These are phyloP conservation scores for Hemicrepidius hirtus DNA, from an alignment of 2,888 invertebrate species.

Conservation along the genomic window DNA sequence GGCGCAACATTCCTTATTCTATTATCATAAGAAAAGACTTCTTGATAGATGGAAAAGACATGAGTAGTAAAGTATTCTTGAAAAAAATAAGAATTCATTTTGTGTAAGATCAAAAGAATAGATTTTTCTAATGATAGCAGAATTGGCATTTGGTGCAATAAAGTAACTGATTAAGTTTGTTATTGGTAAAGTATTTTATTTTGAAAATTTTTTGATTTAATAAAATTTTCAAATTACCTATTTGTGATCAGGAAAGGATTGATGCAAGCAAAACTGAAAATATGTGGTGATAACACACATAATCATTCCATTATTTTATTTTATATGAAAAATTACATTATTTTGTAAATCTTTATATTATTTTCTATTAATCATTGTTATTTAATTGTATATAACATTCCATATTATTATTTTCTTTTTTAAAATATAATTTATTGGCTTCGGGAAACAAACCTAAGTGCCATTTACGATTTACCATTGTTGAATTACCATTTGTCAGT, in stretches of 20 bases:
- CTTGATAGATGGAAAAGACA: too few species aligned
- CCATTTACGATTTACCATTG: slow-evolving; percentile 55
- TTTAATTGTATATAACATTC: slow-evolving; percentile 52
- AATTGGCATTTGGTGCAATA: slow-evolving; percentile 20
- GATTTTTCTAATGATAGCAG: slow-evolving; percentile 4
- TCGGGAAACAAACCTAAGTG: slow-evolving; percentile 57
- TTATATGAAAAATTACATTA: slow-evolving; percentile 22
- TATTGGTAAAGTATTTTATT: not conserved
- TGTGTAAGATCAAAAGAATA: too few species aligned
- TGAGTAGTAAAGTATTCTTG: too few species aligned
- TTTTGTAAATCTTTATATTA: slow-evolving; percentile 38
- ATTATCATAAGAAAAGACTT: slow-evolving; percentile 9
- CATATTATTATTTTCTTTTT: slow-evolving; percentile 35
- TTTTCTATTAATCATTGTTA: slow-evolving; percentile 35
- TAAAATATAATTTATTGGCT: slow-evolving; percentile 53
- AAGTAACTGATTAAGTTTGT: slow-evolving; percentile 9
- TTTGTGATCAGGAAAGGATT: slow-evolving; percentile 6
- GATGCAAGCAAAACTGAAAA: not conserved
- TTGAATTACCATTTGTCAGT: slow-evolving; percentile 27
- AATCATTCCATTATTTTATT: slow-evolving; percentile 39
- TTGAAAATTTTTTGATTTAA: slow-evolving; percentile 1
- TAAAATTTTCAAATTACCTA: not conserved
- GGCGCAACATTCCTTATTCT: slow-evolving; percentile 18
- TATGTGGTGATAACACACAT: slow-evolving; percentile 31
- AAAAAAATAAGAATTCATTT: too few species aligned